Evolutionary conservation across 2,888 invertebrate species (phyloP).

Genomic region (Anticlea derivata): DNA sequence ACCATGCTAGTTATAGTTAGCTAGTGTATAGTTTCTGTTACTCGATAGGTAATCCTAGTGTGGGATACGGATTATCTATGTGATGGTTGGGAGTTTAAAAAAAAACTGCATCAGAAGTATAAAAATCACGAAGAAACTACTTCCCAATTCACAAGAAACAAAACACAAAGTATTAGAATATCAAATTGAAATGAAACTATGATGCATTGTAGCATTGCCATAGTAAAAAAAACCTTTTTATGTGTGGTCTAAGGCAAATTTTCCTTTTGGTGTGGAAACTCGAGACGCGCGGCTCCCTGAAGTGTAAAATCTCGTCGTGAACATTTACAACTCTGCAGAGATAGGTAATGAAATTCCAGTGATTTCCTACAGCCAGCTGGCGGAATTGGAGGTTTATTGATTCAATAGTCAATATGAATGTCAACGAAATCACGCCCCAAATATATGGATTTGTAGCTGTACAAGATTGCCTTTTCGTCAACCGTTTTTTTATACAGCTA

Average conservation of each 20-base stretch:
- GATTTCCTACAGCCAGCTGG: conserved; percentile 12
- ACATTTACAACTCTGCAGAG: conserved; percentile 10
- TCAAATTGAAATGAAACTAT: conserved; percentile 3
- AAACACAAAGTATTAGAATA: conserved; percentile 1
- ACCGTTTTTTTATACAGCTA: too few relatives aligned
- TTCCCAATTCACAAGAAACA: neutral
- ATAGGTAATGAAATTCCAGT: conserved; percentile 23
- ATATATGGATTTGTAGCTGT: neutral
- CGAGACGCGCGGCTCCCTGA: neutral
- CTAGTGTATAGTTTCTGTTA: too few relatives aligned
- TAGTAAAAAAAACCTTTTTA: neutral
- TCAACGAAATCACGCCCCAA: conserved; percentile 4
- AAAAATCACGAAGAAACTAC: neutral
- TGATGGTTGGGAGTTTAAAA: too few relatives aligned
- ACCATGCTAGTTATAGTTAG: too few relatives aligned
- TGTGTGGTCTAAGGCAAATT: neutral
- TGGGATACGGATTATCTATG: too few relatives aligned
- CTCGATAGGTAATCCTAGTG: too few relatives aligned
- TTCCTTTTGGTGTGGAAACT: neutral
- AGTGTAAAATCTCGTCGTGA: conserved; percentile 12
- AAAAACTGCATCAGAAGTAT: neutral
- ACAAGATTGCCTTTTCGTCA: too few relatives aligned
- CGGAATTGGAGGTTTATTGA: conserved; percentile 1
- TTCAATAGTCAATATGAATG: conserved; percentile 15
- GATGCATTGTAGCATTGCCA: neutral